Percentiles rank a stretch among this genome's conserved stretches.
These are phyloP conservation scores for Saguinus imperator DNA, from an alignment of 2,113 vertebrate genomes.

Conservation along the genomic window DNA sequence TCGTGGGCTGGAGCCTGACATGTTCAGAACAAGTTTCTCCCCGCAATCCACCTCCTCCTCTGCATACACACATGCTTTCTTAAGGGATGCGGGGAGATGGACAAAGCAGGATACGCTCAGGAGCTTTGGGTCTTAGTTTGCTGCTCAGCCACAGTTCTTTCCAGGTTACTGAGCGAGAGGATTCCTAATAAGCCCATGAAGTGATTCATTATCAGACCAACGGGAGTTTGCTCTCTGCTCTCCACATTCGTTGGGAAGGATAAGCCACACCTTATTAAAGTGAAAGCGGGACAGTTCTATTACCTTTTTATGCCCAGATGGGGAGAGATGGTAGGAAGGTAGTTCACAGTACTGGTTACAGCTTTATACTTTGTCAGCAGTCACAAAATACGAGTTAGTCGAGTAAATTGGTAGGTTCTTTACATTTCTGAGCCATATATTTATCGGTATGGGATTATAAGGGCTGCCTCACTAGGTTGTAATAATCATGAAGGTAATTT, in stretches of 20 bases:
- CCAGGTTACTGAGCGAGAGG: not conserved
- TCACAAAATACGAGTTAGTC: no score
- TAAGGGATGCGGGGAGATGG: not conserved
- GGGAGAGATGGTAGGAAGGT: not conserved
- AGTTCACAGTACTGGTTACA: rapidly evolving
- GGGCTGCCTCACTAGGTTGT: not conserved
- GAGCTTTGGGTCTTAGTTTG: not conserved
- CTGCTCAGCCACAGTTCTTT: rapidly evolving
- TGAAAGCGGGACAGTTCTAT: not conserved
- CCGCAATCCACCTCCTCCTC: not conserved
- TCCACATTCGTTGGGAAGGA: not conserved
- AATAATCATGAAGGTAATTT: not conserved
- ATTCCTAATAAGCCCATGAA: not conserved
- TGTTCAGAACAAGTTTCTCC: not conserved
- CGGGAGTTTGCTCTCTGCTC: not conserved
- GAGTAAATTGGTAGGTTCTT: not conserved
- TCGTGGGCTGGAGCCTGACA: not conserved
- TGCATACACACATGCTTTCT: not conserved
- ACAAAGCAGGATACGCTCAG: rapidly evolving
- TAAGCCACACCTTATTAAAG: not conserved
- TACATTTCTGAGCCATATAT: not conserved
- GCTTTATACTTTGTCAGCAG: not conserved
- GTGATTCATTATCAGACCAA: not conserved
- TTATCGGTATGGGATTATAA: not conserved
- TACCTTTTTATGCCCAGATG: not conserved